Evolutionary conservation across 2,113 vertebrate genomes (phyloP).

Genomic region (Eonycteris spelaea): DNA sequence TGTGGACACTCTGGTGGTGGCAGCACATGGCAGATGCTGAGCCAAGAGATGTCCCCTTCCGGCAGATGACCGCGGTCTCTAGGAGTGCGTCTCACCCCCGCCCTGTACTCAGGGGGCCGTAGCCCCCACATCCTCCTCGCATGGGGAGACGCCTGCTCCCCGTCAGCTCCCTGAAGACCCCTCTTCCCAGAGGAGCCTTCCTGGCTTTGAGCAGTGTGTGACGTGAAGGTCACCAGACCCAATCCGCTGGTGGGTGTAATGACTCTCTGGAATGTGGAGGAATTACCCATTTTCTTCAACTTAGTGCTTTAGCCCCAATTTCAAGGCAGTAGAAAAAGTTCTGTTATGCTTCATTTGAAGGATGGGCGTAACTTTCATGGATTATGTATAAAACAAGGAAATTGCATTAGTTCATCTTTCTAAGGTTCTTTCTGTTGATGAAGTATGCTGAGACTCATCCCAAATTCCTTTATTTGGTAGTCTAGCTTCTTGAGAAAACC

Average conservation of each 20-base stretch:
- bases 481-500: not conserved
- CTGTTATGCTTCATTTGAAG: not conserved
- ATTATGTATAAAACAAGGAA: not conserved
- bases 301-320: not conserved
- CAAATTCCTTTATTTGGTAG: not conserved
- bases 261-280: not conserved
- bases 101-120: not conserved
- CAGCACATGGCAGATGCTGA: not conserved
- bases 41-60: not conserved
- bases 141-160: not conserved
- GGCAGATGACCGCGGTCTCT: too few species aligned
- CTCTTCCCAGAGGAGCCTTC: not conserved
- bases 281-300: not conserved
- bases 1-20: not conserved
- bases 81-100: not conserved
- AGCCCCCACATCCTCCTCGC: not conserved
- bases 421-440: not conserved
- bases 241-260: not conserved
- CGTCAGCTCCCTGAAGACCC: not conserved
- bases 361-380: not conserved
- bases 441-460: not conserved
- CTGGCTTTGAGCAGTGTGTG: not conserved
- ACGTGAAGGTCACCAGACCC: not conserved
- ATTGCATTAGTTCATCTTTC: not conserved
- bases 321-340: not conserved